Evolutionary conservation across 2,888 invertebrate genomes (phyloP), one percentile per base, ranked within the genome.

Genomic region (Stenchaetothrips biformis): DNA sequence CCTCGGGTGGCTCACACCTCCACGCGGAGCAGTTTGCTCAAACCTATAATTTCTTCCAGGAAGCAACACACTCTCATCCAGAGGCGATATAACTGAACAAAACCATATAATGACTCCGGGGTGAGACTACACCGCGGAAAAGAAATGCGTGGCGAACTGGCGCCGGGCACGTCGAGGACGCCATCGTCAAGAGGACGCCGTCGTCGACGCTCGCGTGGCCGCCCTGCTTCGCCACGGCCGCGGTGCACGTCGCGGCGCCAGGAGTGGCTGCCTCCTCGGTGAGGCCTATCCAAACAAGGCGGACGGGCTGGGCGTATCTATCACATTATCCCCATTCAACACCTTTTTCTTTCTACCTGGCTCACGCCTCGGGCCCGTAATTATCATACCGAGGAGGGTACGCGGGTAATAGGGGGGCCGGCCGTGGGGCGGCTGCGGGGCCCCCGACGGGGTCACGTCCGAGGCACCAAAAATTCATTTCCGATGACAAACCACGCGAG

Each of bases 11-110:
- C 37, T 4, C 37, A 37, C 37, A 37, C 37, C 37, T 37, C 37
- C 37, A 18, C 13, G 13, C 18, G 18, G 13, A 53, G 16, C 53
- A 53, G 53, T 74, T 74, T 74, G 67, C 67, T 74, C 7, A 74
- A 25, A 21, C 67, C 67, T 74, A 74, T 74, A 74, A 74, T 74
- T 74, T 74, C 67, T 74, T 74, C 67, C 67, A 74, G 67, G 67
- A 74, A 74, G 67, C 67, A 25, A 25, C 67, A 25, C n/a, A 21
- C 53, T 2, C 37, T 2, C 37, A 37, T 37, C 37, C 37, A 37
- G 37, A 37, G 37, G 37, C 37, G n/a, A 21, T 74, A 74, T 74
- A 74, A 74, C 67, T 74, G 25, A 74, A 74, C 67, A 74, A 74
- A 74, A 74, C 67, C 67, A 25, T 74, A 74, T 74, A 74, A 74